A percentile compares a stretch with the other conserved stretches of the same genome.
These are phyloP conservation scores for Onychostruthus taczanowskii DNA, from an alignment of 2,113 vertebrate species.

Conservation along the genomic window DNA sequence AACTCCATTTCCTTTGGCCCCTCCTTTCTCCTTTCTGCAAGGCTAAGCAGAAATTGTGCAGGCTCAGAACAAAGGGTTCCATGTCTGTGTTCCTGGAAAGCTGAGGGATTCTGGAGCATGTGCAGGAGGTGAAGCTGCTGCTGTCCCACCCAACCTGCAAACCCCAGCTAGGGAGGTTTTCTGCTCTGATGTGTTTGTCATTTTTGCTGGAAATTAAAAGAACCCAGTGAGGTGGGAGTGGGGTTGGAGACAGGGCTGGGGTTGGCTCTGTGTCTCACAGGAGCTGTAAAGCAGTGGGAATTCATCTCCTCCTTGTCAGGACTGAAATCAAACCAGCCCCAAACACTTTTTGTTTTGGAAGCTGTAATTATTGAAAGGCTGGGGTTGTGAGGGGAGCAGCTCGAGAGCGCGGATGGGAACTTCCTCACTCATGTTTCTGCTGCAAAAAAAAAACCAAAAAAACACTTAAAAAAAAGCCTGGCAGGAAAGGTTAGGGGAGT, in stretches of 20 bases:
- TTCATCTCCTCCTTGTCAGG: background rate
- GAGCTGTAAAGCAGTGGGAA: background rate
- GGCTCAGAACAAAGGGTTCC: background rate
- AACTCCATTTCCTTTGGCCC: background rate
- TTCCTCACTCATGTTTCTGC: rapidly evolving
- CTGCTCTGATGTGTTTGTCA: background rate
- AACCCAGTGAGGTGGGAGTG: background rate
- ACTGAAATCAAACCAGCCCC: background rate
- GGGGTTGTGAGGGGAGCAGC: background rate
- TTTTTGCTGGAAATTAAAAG: background rate
- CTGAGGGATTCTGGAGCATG: background rate
- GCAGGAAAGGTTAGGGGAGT: background rate
- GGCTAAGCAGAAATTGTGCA: background rate
- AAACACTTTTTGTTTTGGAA: background rate
- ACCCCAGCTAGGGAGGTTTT: background rate
- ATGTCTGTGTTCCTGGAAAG: background rate
- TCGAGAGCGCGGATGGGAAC: background rate
- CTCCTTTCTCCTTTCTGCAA: background rate
- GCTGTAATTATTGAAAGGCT: background rate
- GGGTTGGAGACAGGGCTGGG: background rate
- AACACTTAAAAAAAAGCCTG: background rate
- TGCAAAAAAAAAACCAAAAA: background rate
- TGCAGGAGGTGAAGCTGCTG: background rate
- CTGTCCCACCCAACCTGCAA: background rate
- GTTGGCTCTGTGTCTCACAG: background rate